A percentile compares a stretch with the other conserved stretches of the same genome.
phyloP scores from a whole-genome alignment of 2,888 invertebrate genomes.

The Hirtodrosophila cameraria region DNA sequence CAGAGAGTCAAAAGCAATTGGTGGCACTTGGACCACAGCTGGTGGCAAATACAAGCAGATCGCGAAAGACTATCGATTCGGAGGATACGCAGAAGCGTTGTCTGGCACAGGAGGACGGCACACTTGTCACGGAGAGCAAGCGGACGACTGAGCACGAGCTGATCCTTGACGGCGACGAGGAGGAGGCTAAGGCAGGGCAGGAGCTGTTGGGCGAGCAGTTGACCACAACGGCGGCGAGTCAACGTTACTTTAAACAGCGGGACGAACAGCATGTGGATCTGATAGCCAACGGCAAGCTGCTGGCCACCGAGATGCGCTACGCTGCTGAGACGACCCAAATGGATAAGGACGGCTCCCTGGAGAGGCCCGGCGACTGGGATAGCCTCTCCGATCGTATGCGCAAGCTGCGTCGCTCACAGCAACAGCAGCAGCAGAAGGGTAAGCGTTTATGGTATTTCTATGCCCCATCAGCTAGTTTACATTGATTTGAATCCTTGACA shows the following conservation, averaged over 20 bases:
- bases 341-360: constrained; percentile 88
- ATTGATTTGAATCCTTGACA: constrained; percentile 26
- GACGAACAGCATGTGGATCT: constrained; percentile 94
- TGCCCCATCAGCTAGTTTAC: no score
- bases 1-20: constrained; percentile 87
- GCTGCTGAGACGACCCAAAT: constrained; percentile 93
- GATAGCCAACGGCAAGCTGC: constrained; percentile 91
- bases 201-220: constrained; percentile 80
- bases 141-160: constrained; percentile 93
- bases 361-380: constrained; percentile 90
- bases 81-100: constrained; percentile 92
- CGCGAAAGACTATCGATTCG: constrained; percentile 92
- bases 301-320: constrained; percentile 92
- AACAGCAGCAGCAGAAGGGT: constrained; percentile 85
- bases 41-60: constrained; percentile 90
- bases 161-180: constrained; percentile 89
- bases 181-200: constrained; percentile 84
- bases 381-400: constrained; percentile 91
- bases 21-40: constrained; percentile 89
- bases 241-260: constrained; percentile 89
- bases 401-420: constrained; percentile 86
- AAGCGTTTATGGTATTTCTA: no score
- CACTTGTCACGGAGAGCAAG: constrained; percentile 93
- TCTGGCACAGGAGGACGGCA: constrained; percentile 91
- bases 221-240: constrained; percentile 85